phyloP scores from a whole-genome alignment of 2,113 vertebrate species.

The Morone chrysops region DNA sequence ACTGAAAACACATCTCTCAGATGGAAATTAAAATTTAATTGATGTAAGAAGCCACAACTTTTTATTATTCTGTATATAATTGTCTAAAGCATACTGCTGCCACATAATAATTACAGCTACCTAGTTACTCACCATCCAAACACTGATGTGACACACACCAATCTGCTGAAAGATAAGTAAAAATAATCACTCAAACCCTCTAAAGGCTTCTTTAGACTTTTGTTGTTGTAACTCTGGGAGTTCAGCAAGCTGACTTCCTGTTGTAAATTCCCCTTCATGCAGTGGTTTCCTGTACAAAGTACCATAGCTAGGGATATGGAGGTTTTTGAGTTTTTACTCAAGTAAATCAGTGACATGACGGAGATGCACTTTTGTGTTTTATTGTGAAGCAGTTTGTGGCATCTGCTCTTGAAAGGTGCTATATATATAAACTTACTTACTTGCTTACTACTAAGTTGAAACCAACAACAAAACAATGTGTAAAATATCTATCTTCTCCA shows the following conservation, averaged over 20 bases:
- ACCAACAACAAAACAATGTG: neutral
- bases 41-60: neutral
- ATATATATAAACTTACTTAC: neutral
- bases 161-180: slow-evolving; percentile 27
- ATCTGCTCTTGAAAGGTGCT: too few relatives aligned
- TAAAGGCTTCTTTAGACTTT: slow-evolving; percentile 36
- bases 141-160: slow-evolving; percentile 23
- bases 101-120: neutral
- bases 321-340: neutral
- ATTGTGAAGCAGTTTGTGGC: too few relatives aligned
- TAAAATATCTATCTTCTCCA: neutral
- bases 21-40: neutral
- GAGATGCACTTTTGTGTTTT: too few relatives aligned
- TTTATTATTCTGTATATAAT: neutral
- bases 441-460: too few relatives aligned
- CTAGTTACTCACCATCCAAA: neutral
- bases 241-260: slow-evolving; percentile 69
- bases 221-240: slow-evolving; percentile 61
- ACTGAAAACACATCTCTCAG: neutral
- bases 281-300: slow-evolving; percentile 67
- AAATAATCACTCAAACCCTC: slow-evolving; percentile 9
- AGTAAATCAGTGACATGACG: neutral
- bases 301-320: slow-evolving; percentile 14
- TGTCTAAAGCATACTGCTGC: too few relatives aligned
- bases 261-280: slow-evolving; percentile 72